Evolutionary conservation across 2,888 invertebrate species (phyloP), one percentile per base, ranked within the genome.

Genomic region (Eristalis intricaria): DNA sequence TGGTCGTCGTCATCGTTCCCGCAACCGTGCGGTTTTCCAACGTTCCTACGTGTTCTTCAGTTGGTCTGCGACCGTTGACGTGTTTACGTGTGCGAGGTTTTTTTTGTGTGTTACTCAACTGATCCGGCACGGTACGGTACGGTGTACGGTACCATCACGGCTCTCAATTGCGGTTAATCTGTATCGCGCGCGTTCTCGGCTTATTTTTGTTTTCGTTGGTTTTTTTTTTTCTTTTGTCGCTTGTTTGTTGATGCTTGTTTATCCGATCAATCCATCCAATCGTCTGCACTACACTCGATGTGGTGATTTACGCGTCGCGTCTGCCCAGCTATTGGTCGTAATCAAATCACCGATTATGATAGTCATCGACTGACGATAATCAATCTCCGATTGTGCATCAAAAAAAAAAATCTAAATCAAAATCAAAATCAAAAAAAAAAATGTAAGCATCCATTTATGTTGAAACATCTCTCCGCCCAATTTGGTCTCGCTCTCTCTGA

Each of bases 61-160:
- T 93, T 92, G 92, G 92, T 92, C 91, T 91, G 91, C 91, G 92
- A 92, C 93, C 92, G 92, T 93, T 92, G 92, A 90, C 91, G 92
- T 90, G 91, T 89, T 90, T 91, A 89, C 90, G 89, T 90, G 89
- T 90, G 83, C 77, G 85, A 86, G 84, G 80, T 84, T 89, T 86
- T n/a, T 78, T 80, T 80, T 88, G 76, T 85, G 88, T 88, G 84
- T 74, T 63, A 71, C 64, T 76, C 58, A 74, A 81, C 78, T 70
- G 78, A 71, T 84, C 65, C 73, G 75, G 71, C 70, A 83, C 86
- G 74, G 70, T 65, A 82, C 86, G 74, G 86, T 86, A 76, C 82
- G 81, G 73, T 86, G n/a, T n/a, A 76, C 58, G 66, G 73, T 43
- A 43, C 40, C 50, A 50, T 13, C 88, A 32, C 32, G 84, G 77